Evolutionary conservation across 2,888 invertebrate species (phyloP).

Genomic region (Aethes cnicana): DNA sequence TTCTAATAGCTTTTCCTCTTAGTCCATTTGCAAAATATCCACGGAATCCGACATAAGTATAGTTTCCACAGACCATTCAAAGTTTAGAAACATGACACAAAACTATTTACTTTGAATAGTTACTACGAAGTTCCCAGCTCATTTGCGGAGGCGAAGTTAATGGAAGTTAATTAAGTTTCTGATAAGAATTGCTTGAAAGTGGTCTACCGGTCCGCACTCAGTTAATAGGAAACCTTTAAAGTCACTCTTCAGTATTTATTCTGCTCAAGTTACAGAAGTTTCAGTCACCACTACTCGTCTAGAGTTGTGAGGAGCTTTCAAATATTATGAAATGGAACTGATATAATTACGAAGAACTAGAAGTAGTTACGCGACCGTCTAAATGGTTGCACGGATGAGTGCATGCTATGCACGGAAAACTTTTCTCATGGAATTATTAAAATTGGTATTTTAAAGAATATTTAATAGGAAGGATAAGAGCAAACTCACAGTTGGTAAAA

Average conservation of each 20-base stretch:
- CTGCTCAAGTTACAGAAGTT: neutral
- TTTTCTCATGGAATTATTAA: too few species aligned
- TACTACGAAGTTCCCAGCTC: conserved; percentile 54
- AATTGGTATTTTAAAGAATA: too few species aligned
- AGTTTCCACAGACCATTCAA: conserved; percentile 21
- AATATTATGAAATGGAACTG: neutral
- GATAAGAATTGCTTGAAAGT: conserved; percentile 46
- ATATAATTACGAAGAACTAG: neutral
- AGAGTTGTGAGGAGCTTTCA: too few species aligned
- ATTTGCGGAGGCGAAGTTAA: conserved; percentile 57
- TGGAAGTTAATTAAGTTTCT: conserved; percentile 60
- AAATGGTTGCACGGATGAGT: too few species aligned
- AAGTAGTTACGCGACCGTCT: too few species aligned
- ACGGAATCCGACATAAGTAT: conserved; percentile 15
- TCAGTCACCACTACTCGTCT: neutral
- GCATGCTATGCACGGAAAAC: too few species aligned
- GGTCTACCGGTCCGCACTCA: conserved; percentile 16
- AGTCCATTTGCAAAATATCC: neutral
- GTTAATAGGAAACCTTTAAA: conserved; percentile 10
- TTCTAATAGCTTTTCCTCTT: too few species aligned
- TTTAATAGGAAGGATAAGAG: too few species aligned
- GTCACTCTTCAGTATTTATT: conserved; percentile 7
- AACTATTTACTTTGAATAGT: conserved; percentile 57
- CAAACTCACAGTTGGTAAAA: too few species aligned
- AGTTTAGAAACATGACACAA: conserved; percentile 43